Conservation (phyloP, 2,797 vertebrate genomes). For the Potorous gilbertii region DNA sequence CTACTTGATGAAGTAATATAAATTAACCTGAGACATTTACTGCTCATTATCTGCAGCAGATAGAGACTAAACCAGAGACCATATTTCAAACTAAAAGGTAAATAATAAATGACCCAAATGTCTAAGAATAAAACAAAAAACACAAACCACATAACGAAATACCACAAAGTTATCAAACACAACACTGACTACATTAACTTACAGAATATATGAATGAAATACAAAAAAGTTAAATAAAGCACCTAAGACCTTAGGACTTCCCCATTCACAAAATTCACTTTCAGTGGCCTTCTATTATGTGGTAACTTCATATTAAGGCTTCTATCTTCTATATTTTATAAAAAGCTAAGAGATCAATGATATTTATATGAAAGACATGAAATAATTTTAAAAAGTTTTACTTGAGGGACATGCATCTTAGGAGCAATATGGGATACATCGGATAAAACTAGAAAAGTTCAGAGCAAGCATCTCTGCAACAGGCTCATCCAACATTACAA, state of each 20-base stretch:
- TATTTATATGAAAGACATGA: not conserved
- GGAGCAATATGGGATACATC: not conserved
- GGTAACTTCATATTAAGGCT: not conserved
- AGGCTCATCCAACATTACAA: not conserved
- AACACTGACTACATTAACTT: not conserved
- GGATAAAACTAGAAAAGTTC: not conserved
- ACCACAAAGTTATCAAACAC: not conserved
- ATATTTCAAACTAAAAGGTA: too few species aligned
- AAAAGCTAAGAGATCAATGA: not conserved
- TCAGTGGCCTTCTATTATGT: not conserved
- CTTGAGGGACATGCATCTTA: not conserved
- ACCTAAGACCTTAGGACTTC: not conserved
- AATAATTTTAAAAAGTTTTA: not conserved
- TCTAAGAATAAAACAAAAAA: not conserved
- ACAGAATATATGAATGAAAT: not conserved
- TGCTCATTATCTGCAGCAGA: not conserved
- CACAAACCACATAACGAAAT: not conserved
- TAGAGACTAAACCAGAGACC: not conserved
- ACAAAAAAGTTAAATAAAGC: not conserved
- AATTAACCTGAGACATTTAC: not conserved
- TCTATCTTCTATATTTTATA: not conserved
- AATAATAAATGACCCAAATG: not conserved
- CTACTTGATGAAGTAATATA: not conserved
- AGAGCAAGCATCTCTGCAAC: not conserved
- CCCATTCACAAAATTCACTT: not conserved